A percentile compares a stretch with the other conserved stretches of the same genome.
These are phyloP conservation scores for Stegostoma tigrinum DNA, from an alignment of 2,113 vertebrate genomes.

Conservation along the genomic window DNA sequence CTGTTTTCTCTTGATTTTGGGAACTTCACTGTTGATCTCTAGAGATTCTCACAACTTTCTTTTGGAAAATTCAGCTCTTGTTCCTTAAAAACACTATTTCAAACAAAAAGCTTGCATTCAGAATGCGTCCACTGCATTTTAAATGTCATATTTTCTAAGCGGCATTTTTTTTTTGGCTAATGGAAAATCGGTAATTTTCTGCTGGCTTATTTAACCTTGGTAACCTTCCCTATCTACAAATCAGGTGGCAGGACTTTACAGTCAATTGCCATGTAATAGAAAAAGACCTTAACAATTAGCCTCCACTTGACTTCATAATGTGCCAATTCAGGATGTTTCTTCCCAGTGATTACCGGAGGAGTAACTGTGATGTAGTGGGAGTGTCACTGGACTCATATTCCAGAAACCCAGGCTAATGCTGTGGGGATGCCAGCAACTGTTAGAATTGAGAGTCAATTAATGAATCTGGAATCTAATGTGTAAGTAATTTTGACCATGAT, in stretches of 20 bases:
- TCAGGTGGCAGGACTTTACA: not conserved
- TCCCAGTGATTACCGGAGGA: not conserved
- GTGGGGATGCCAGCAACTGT: too few relatives aligned
- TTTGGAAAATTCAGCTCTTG: too few relatives aligned
- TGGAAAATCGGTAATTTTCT: not conserved
- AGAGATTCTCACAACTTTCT: too few relatives aligned
- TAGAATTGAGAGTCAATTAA: too few relatives aligned
- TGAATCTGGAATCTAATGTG: too few relatives aligned
- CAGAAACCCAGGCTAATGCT: too few relatives aligned
- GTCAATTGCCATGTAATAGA: not conserved
- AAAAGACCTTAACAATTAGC: not conserved
- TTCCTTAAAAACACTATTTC: not conserved
- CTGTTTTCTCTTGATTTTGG: too few relatives aligned
- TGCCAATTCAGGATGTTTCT: not conserved
- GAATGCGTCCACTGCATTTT: not conserved
- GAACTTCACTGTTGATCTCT: too few relatives aligned
- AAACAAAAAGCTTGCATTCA: not conserved
- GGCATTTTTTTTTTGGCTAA: not conserved
- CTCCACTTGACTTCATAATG: not conserved
- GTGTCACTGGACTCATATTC: too few relatives aligned
- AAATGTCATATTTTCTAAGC: not conserved
- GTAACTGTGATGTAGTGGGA: not conserved
- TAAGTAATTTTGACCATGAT: too few relatives aligned
- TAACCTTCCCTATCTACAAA: not conserved
- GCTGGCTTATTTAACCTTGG: not conserved